Percentiles rank a stretch among this genome's conserved stretches.
phyloP scores from a whole-genome alignment of 2,113 vertebrate species.

The Paracyprichromis sp. region DNA sequence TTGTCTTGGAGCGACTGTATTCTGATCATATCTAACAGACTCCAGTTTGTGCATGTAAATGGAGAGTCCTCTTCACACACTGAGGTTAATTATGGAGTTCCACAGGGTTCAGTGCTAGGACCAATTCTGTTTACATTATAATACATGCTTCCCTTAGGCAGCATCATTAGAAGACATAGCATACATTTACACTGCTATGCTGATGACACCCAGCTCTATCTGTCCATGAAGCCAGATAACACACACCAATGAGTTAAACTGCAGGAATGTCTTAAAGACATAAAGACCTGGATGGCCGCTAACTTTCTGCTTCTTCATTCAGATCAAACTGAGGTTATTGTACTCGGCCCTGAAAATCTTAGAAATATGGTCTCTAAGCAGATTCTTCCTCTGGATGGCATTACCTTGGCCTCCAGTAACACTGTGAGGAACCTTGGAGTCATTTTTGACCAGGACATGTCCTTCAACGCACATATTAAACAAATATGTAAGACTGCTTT shows the following conservation, averaged over 20 bases:
- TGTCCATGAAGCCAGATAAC: neutral
- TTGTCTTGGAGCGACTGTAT: neutral
- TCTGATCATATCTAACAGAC: neutral
- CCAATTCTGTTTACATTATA: neutral
- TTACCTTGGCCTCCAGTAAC: too few relatives aligned
- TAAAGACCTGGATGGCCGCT: neutral
- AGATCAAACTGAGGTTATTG: rapidly evolving
- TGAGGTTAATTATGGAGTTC: neutral
- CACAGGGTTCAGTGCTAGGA: neutral
- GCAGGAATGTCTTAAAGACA: neutral
- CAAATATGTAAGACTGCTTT: too few relatives aligned
- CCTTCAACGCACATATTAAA: too few relatives aligned
- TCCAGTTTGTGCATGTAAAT: neutral
- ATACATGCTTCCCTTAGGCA: neutral
- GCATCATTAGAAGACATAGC: neutral
- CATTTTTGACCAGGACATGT: too few relatives aligned
- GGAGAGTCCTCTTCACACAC: neutral
- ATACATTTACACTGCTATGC: neutral
- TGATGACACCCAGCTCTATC: too few relatives aligned
- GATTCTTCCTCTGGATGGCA: too few relatives aligned
- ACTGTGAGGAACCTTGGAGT: too few relatives aligned
- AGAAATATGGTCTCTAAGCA: rapidly evolving
- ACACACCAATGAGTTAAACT: neutral
- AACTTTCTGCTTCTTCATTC: neutral
- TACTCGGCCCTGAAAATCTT: rapidly evolving